These are phyloP conservation scores for Novumbra hubbsi DNA, from an alignment of 2,797 vertebrate genomes.

Conservation along the genomic window DNA sequence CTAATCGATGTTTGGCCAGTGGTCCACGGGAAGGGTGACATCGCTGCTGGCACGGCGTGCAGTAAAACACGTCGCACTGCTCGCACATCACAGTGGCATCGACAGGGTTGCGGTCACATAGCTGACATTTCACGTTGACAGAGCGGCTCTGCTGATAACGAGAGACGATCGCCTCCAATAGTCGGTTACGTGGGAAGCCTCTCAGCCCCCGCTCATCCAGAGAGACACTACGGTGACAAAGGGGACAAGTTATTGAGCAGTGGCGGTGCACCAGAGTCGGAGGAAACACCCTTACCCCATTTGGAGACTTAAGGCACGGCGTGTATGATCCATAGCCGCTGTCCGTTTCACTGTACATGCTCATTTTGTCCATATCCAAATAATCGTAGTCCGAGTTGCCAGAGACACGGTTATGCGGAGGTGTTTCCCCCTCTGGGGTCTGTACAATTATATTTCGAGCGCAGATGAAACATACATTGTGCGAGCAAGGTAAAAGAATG, in stretches of 20 bases:
- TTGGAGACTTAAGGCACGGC: conserved; percentile 92
- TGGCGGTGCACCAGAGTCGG: conserved; percentile 77
- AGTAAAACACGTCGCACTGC: conserved; percentile 95
- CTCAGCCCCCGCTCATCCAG: conserved; percentile 91
- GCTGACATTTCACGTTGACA: conserved; percentile 82
- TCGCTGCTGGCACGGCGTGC: conserved; percentile 88
- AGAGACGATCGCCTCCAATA: conserved; percentile 90
- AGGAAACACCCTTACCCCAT: conserved; percentile 89
- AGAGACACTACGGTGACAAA: conserved; percentile 94
- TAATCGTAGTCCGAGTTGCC: conserved; percentile 82
- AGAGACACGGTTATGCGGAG: conserved; percentile 78
- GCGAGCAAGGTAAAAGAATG: conserved; percentile 91
- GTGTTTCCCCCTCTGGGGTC: conserved; percentile 89
- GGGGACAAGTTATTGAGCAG: conserved; percentile 93
- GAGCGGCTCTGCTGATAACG: conserved; percentile 84
- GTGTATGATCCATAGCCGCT: conserved; percentile 97
- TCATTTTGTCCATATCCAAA: conserved; percentile 93
- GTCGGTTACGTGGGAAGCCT: conserved; percentile 91
- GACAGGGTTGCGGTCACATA: conserved; percentile 91
- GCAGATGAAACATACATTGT: conserved; percentile 92
- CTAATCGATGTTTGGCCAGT: conserved; percentile 90
- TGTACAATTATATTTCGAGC: conserved; percentile 93
- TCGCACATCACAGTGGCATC: conserved; percentile 91
- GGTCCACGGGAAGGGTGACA: conserved; percentile 95
- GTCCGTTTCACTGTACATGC: conserved; percentile 94